Evolutionary conservation across 2,113 vertebrate genomes (phyloP), one percentile per base, ranked within the genome.

Genomic region (Neotoma lepida): DNA sequence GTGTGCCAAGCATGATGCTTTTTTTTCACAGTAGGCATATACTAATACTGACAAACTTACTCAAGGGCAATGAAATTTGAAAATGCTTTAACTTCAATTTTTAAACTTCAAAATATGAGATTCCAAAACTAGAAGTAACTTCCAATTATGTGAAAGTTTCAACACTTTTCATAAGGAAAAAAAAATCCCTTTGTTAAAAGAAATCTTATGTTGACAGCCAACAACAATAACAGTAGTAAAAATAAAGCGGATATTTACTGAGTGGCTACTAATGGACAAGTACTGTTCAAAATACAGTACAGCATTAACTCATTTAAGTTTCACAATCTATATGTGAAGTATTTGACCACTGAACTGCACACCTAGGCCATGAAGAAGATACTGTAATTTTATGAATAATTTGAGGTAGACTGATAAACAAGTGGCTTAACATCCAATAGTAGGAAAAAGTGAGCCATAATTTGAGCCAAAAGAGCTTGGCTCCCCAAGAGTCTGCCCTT

Each of bases 91-190:
- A 86, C 35, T 93, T 54, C 56, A 30, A 87, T 68, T 91, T 89
- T 66, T 89, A 94, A 81, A 24, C 13, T 49, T 54, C 46, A 85
- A 92, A 92, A 18, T 54, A 77, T 80, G 49, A 94, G 61, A 93
- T 91, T 95, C 95, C n/a, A 86, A 71, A 96, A 77, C 54, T 56
- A 10, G 5, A 78, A 90, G 30, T 54, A 95, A 95, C 73, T 82
- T 86, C 54, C 85, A 33, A 88, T 85, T 30, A 88, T 51, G 26
- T 84, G 3, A 51, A 96, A 74, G 15, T 88, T 93, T 81, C 6
- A 93, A 76, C 4, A 49, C 88, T 95, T 70, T 91, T 91, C 56
- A 95, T 64, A 73, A 90, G 49, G 30, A 41, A 95, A 89, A 92
- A 94, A 44, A 82, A 39, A 63, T 44, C 41, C n/a, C 20, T 87